Conservation (phyloP, 2,888 invertebrate species). For the Drosophila subsilvestris region DNA sequence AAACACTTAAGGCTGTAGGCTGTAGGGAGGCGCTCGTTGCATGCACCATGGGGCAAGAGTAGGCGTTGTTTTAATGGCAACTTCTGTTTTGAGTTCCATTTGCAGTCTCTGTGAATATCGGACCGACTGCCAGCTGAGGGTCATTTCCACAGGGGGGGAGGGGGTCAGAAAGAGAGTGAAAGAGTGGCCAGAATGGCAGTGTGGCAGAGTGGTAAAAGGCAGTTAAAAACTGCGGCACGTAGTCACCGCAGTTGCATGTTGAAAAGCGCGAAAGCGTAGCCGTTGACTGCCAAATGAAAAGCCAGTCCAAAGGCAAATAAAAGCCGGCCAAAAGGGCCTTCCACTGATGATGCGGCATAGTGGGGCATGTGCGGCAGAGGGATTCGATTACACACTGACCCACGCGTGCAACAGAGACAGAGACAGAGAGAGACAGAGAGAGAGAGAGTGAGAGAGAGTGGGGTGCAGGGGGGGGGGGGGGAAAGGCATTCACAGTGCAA, state of each 20-base stretch:
- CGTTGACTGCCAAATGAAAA: conserved; percentile 63
- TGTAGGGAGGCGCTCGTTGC: background rate
- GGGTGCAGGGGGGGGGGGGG: background rate
- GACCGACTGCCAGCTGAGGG: conserved; percentile 53
- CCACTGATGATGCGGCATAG: background rate
- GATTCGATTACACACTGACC: conserved; percentile 51
- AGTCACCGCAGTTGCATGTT: conserved; percentile 38
- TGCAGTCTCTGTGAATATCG: background rate
- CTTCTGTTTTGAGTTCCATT: conserved; percentile 14
- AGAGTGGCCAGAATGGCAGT: background rate
- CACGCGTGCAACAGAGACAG: conserved; percentile 10
- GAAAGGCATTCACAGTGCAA: conserved; percentile 28
- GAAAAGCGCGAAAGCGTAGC: conserved; percentile 73
- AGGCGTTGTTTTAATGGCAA: conserved; percentile 31
- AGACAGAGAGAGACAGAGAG: background rate
- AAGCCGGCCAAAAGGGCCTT: conserved; percentile 37
- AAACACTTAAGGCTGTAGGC: conserved; percentile 39
- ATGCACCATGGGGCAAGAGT: background rate
- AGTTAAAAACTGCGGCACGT: conserved; percentile 71
- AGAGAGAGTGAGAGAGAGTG: background rate
- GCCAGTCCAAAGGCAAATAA: conserved; percentile 54
- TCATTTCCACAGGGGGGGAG: too few relatives aligned
- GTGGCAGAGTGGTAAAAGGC: conserved; percentile 58
- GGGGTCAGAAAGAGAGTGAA: background rate
- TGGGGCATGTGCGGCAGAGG: conserved; percentile 32